A percentile compares a stretch with the other conserved stretches of the same genome.
These are phyloP conservation scores for Austrolebias charrua DNA, from an alignment of 2,797 vertebrate genomes.

Conservation along the genomic window DNA sequence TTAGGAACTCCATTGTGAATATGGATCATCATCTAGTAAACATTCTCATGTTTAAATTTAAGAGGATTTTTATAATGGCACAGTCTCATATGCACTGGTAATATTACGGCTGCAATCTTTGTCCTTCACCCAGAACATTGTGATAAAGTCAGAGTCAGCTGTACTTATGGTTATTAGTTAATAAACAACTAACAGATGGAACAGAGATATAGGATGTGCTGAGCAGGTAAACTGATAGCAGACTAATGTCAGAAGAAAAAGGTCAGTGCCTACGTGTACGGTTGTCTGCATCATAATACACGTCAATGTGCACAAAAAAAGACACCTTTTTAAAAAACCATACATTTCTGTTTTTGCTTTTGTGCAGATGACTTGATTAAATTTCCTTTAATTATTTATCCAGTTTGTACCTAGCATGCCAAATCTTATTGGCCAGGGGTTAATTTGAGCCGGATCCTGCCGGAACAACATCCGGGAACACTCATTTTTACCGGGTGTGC, in stretches of 20 bases:
- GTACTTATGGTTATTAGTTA: conserved; percentile 37
- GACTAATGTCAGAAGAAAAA: background rate
- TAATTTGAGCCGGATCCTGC: too few species aligned
- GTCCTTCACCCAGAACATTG: conserved; percentile 39
- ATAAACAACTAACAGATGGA: conserved; percentile 44
- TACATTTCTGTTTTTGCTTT: background rate
- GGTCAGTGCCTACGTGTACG: background rate
- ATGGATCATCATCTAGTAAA: too few species aligned
- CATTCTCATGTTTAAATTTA: background rate
- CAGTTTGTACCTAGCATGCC: background rate
- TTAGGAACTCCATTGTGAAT: too few species aligned
- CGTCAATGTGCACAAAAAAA: background rate
- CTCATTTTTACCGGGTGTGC: too few species aligned
- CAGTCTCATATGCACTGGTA: background rate
- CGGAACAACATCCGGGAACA: too few species aligned
- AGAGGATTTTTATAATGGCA: background rate
- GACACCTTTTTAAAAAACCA: background rate
- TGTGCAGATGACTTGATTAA: background rate
- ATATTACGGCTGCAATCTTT: conserved; percentile 25
- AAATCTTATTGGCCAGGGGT: background rate
- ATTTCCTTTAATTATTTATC: too few species aligned
- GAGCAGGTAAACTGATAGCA: conserved; percentile 32
- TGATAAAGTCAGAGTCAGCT: conserved; percentile 35
- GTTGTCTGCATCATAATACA: background rate
- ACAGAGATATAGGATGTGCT: conserved; percentile 59